Evolutionary conservation across 2,888 invertebrate genomes (phyloP).

Genomic region (Pecten maximus): DNA sequence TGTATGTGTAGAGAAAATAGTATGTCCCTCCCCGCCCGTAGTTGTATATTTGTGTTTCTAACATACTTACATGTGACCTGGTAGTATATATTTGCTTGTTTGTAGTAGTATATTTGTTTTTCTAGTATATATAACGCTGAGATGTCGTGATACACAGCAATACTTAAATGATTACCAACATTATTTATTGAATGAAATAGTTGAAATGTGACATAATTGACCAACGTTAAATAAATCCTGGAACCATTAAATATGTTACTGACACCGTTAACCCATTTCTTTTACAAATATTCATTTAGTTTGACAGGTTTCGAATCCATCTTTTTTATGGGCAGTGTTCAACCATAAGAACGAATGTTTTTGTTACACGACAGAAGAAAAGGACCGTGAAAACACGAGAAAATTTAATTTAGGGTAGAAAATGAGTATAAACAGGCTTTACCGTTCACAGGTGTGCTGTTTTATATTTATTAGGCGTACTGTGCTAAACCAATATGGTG

Average conservation of each 20-base stretch:
- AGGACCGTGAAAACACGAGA: neutral
- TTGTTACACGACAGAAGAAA: conserved; percentile 4
- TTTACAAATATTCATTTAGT: neutral
- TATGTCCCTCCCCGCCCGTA: too few relatives aligned
- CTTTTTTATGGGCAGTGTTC: conserved; percentile 23
- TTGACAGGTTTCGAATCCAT: conserved; percentile 9
- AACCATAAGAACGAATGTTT: conserved; percentile 25
- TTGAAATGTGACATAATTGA: conserved; percentile 29
- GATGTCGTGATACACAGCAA: neutral
- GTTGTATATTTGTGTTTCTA: too few relatives aligned
- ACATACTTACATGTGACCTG: too few relatives aligned
- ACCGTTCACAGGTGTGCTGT: neutral
- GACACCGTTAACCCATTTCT: neutral
- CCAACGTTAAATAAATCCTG: neutral
- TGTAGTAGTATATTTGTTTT: neutral
- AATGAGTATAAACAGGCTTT: neutral
- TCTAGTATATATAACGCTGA: neutral
- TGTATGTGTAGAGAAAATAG: too few relatives aligned
- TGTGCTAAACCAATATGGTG: neutral
- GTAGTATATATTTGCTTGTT: too few relatives aligned
- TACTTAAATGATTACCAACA: conserved; percentile 5
- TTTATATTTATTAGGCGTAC: neutral
- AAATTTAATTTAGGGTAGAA: conserved; percentile 21
- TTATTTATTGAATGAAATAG: conserved; percentile 30
- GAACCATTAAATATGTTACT: neutral